Conservation (phyloP, 2,113 vertebrate genomes). For the Cisticola juncidis region DNA sequence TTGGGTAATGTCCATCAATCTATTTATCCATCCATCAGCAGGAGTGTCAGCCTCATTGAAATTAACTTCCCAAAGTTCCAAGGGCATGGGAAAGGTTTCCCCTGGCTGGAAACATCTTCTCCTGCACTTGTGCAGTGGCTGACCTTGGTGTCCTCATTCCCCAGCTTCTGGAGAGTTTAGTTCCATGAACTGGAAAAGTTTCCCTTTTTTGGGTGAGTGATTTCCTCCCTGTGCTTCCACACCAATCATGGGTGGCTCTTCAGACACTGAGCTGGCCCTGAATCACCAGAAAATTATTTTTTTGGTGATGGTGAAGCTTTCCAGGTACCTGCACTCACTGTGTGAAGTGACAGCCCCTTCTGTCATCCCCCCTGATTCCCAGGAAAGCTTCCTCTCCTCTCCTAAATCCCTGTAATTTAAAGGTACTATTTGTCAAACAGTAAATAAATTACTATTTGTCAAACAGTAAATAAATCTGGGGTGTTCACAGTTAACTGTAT, state of each 20-base stretch:
- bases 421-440: neutral
- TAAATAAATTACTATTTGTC: neutral
- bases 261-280: neutral
- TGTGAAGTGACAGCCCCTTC: neutral
- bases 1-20: neutral
- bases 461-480: neutral
- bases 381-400: neutral
- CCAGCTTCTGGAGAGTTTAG: neutral
- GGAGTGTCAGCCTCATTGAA: neutral
- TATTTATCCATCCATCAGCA: neutral
- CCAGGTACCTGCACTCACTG: neutral
- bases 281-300: neutral
- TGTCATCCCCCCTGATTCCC: neutral
- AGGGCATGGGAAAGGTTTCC: neutral
- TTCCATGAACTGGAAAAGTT: neutral
- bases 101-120: neutral
- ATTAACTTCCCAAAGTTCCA: neutral
- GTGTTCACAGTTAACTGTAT: neutral
- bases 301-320: neutral
- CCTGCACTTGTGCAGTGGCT: neutral
- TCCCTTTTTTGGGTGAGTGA: neutral
- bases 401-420: neutral
- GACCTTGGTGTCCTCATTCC: neutral
- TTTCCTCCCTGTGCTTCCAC: neutral
- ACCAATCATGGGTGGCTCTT: neutral